These are phyloP conservation scores for Diaphora mendica DNA, from an alignment of 2,888 invertebrate species.

Conservation along the genomic window DNA sequence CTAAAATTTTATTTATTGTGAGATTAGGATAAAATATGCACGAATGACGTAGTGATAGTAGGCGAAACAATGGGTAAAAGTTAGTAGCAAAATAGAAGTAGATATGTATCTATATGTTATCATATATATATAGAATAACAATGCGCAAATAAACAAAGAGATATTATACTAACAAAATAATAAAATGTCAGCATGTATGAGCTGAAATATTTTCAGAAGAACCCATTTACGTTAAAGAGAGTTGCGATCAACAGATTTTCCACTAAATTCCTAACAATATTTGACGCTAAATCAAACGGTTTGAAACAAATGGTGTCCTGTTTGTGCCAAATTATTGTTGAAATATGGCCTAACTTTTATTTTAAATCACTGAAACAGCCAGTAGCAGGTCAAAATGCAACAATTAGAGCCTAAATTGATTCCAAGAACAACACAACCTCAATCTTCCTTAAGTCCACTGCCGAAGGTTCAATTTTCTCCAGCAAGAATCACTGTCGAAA, in stretches of 20 bases:
- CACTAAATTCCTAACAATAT: background rate
- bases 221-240: background rate
- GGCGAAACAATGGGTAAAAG: too few species aligned
- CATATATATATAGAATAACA: too few species aligned
- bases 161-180: background rate
- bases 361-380: slow-evolving; percentile 56
- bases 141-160: too few species aligned
- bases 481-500: slow-evolving; percentile 40
- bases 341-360: slow-evolving; percentile 39
- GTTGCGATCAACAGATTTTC: background rate
- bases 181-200: background rate
- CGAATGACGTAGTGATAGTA: too few species aligned
- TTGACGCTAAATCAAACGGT: slow-evolving; percentile 21
- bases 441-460: slow-evolving; percentile 30
- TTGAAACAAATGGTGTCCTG: slow-evolving; percentile 38
- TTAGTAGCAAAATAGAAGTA: too few species aligned
- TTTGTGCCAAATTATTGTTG: slow-evolving; percentile 28
- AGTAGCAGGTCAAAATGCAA: slow-evolving; percentile 63
- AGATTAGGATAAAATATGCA: too few species aligned
- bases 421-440: slow-evolving; percentile 53
- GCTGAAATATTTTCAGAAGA: background rate
- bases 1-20: too few species aligned
- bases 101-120: too few species aligned
- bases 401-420: slow-evolving; percentile 64
- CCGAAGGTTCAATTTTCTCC: slow-evolving; percentile 45